phyloP scores from a whole-genome alignment of 2,888 invertebrate species.

The Lepeophtheirus nordmannii region DNA sequence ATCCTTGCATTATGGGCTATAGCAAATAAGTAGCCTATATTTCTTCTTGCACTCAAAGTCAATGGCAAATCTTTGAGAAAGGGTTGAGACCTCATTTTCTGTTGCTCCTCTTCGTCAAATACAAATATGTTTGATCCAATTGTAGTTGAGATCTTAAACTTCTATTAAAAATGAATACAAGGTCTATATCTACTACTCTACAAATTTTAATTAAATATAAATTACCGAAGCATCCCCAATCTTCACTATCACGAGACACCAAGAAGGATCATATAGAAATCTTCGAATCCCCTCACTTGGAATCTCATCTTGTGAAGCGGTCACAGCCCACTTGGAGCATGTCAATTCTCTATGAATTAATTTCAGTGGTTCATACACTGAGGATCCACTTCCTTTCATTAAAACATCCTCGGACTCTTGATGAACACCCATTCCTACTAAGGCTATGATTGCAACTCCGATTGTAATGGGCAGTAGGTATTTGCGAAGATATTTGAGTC shows the following conservation, averaged over 20 bases:
- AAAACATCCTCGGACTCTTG: too few relatives aligned
- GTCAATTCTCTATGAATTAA: too few relatives aligned
- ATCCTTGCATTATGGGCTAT: conserved; percentile 9
- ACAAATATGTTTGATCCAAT: not conserved
- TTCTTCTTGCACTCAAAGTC: not conserved
- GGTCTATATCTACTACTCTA: too few relatives aligned
- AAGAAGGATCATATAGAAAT: not conserved
- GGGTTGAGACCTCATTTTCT: not conserved
- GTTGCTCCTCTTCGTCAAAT: not conserved
- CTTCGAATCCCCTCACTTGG: not conserved
- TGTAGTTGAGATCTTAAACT: not conserved
- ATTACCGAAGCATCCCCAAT: too few relatives aligned
- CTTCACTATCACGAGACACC: not conserved
- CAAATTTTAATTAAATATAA: too few relatives aligned
- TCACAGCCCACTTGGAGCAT: not conserved
- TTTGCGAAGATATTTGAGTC: too few relatives aligned
- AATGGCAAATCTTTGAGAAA: not conserved
- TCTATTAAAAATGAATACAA: not conserved
- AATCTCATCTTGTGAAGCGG: not conserved
- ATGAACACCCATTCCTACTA: too few relatives aligned
- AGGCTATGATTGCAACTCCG: too few relatives aligned
- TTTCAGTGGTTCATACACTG: too few relatives aligned
- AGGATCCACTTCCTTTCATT: too few relatives aligned
- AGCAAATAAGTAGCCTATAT: conserved; percentile 14
- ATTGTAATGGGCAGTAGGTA: too few relatives aligned